These are phyloP conservation scores for Rafetus swinhoei DNA, from an alignment of 2,113 vertebrate genomes.

Conservation along the genomic window DNA sequence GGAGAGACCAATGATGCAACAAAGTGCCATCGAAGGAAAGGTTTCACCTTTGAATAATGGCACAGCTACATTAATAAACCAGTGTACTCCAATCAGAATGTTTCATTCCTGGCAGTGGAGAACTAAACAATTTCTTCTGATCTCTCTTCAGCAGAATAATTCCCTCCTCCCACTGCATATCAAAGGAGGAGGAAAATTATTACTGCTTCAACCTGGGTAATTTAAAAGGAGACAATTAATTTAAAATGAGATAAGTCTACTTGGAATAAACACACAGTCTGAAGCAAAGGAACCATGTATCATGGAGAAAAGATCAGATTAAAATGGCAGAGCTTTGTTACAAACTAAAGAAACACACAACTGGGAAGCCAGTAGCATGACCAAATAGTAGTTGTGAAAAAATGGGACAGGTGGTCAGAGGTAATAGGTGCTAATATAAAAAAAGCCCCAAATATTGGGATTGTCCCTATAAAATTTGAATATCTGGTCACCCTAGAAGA, in stretches of 20 bases:
- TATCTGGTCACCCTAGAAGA: not conserved
- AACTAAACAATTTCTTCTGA: conserved; percentile 27
- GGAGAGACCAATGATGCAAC: not conserved
- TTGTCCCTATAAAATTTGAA: too few species aligned
- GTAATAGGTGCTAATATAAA: too few species aligned
- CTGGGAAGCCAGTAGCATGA: conserved; percentile 30
- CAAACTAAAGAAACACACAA: conserved; percentile 33
- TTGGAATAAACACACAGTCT: conserved; percentile 43
- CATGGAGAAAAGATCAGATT: conserved; percentile 62
- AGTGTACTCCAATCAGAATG: conserved; percentile 28
- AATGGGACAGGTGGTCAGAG: too few species aligned
- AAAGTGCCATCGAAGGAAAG: not conserved
- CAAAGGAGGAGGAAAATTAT: conserved; percentile 17
- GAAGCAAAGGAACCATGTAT: conserved; percentile 44
- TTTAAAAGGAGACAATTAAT: conserved; percentile 54
- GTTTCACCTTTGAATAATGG: conserved; percentile 23
- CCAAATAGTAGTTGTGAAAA: too few species aligned
- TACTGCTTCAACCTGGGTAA: conserved; percentile 39
- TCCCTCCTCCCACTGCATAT: not conserved
- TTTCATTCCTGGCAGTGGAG: conserved; percentile 28
- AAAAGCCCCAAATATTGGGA: too few species aligned
- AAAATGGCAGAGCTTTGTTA: conserved; percentile 54
- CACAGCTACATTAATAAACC: not conserved
- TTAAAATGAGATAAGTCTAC: conserved; percentile 52
- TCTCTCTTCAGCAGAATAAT: conserved; percentile 41